These are phyloP conservation scores for Corella eumyota DNA, from an alignment of 23 tunicate genomes.

Conservation along the genomic window DNA sequence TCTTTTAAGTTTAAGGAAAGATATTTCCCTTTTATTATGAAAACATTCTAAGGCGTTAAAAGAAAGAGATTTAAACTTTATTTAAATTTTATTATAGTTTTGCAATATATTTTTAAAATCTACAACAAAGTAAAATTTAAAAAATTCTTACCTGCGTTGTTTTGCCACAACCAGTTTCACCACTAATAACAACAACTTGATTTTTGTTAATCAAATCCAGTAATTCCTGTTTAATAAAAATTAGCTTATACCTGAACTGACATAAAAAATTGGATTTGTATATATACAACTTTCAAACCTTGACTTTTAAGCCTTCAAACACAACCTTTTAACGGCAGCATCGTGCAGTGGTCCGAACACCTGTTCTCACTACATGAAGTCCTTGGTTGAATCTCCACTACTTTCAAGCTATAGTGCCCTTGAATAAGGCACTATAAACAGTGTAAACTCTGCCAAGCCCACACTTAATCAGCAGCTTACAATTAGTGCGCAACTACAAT, in stretches of 20 bases:
- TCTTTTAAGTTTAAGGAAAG: background rate
- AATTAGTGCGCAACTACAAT: too few relatives aligned
- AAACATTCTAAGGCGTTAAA: background rate
- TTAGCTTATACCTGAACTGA: too few relatives aligned
- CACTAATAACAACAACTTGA: conserved; percentile 76
- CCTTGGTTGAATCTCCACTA: too few relatives aligned
- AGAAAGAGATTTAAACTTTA: background rate
- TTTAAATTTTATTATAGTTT: background rate
- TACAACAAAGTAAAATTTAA: background rate
- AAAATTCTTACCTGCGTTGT: conserved; percentile 48
- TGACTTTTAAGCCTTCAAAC: too few relatives aligned
- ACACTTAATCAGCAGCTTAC: too few relatives aligned
- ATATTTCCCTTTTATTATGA: background rate
- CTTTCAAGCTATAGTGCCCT: too few relatives aligned
- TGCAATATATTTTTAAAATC: background rate
- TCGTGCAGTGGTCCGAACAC: background rate
- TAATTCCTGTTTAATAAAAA: conserved; percentile 14
- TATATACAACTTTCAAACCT: too few relatives aligned
- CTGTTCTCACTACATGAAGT: too few relatives aligned
- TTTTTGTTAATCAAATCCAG: conserved; percentile 30
- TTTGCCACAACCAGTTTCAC: conserved; percentile 92
- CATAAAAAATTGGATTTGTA: too few relatives aligned
- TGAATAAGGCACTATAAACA: too few relatives aligned
- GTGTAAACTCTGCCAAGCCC: too few relatives aligned
- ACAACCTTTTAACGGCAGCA: background rate